Evolutionary conservation across 1,140 invertebrate genomes (phyloP).

Genomic region (Saccostrea glomerata): DNA sequence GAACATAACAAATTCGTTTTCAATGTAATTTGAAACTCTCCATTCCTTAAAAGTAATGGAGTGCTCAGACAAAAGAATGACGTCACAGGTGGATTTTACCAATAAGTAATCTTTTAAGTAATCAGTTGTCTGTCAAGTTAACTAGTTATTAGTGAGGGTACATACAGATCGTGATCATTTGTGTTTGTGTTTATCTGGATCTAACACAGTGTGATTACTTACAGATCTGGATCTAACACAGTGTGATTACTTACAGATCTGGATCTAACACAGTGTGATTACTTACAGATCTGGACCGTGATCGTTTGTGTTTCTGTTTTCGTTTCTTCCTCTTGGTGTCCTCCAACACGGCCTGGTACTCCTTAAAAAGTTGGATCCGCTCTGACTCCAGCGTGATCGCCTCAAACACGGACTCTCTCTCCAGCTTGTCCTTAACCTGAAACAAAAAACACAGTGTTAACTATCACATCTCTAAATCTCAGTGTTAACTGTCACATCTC

Average conservation of each 20-base stretch:
- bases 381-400: conserved; percentile 93
- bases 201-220: conserved; percentile 61
- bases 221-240: too few relatives aligned
- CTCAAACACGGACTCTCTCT: conserved; percentile 79
- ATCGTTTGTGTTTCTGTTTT: conserved; percentile 80
- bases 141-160: not conserved
- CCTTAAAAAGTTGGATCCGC: conserved; percentile 90
- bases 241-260: too few relatives aligned
- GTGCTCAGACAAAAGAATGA: too few relatives aligned
- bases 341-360: conserved; percentile 78
- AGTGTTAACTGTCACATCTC: too few relatives aligned
- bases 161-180: not conserved
- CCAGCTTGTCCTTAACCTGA: conserved; percentile 64
- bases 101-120: too few relatives aligned
- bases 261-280: too few relatives aligned
- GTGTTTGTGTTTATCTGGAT: too few relatives aligned
- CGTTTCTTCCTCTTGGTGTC: conserved; percentile 89
- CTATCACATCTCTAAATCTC: not conserved
- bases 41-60: too few relatives aligned
- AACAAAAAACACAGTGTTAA: not conserved
- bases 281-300: conserved; percentile 73
- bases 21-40: too few relatives aligned
- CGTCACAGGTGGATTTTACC: too few relatives aligned
- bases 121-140: too few relatives aligned
- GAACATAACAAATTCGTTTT: too few relatives aligned